Evolutionary conservation across 2,797 vertebrate species (phyloP).

Genomic region (Ceyx erithaca): DNA sequence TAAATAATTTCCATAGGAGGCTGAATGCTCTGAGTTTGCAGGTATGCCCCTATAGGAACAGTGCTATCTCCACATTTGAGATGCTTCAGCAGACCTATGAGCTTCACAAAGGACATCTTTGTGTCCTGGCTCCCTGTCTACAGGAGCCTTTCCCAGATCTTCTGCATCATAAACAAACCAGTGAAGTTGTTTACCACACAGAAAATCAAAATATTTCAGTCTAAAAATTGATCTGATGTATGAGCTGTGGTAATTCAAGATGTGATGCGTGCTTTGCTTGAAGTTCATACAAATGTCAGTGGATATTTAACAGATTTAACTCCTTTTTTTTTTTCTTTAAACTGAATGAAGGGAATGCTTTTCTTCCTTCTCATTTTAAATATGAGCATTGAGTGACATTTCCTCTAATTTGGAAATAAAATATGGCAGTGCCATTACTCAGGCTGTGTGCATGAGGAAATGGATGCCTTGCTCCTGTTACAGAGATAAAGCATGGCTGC

Average conservation of each 20-base stretch:
- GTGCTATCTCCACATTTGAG: not conserved
- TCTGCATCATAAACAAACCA: not conserved
- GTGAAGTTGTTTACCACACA: not conserved
- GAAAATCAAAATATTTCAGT: conserved; percentile 7
- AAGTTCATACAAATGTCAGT: conserved; percentile 42
- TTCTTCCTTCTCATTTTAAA: conserved; percentile 26
- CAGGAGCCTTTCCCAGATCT: not conserved
- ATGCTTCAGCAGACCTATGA: not conserved
- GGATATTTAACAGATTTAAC: conserved; percentile 49
- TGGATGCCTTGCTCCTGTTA: not conserved
- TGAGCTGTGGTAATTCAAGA: not conserved
- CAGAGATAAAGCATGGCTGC: not conserved
- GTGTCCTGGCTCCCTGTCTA: not conserved
- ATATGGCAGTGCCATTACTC: conserved; percentile 31
- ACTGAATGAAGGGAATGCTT: not conserved
- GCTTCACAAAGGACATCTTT: not conserved
- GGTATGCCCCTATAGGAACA: not conserved
- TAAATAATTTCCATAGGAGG: conserved; percentile 17
- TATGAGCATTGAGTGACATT: conserved; percentile 51
- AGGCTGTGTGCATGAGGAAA: conserved; percentile 18
- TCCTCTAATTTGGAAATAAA: conserved; percentile 59
- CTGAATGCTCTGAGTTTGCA: not conserved
- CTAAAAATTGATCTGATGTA: not conserved
- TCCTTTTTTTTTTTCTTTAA: not conserved
- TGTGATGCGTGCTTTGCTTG: not conserved